Evolutionary conservation across 2,888 invertebrate species (phyloP).

Genomic region (Pollenia griseotomentosa): DNA sequence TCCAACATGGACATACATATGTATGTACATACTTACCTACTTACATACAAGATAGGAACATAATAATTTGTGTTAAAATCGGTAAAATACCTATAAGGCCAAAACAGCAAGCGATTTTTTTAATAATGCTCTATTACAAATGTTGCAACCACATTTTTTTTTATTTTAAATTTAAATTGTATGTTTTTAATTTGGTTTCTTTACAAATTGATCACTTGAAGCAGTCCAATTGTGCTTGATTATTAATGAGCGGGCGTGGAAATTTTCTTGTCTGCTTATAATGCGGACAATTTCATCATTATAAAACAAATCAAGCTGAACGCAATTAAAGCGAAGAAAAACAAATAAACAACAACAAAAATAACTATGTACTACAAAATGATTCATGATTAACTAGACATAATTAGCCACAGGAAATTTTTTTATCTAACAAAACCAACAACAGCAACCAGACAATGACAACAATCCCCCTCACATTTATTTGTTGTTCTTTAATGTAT

Average conservation of each 20-base stretch:
- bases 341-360: slow-evolving; percentile 65
- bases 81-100: too few species aligned
- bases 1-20: too few species aligned
- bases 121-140: slow-evolving; percentile 19
- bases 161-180: slow-evolving; percentile 66
- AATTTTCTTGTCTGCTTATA: slow-evolving; percentile 74
- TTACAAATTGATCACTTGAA: slow-evolving; percentile 72
- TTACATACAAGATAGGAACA: too few species aligned
- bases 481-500: neutral
- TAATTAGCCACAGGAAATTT: slow-evolving; percentile 76
- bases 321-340: slow-evolving; percentile 78
- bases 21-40: too few species aligned
- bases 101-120: too few species aligned
- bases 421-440: neutral
- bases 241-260: slow-evolving; percentile 71
- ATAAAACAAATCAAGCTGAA: slow-evolving; percentile 79
- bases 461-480: slow-evolving; percentile 72
- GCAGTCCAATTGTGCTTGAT: slow-evolving; percentile 56
- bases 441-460: slow-evolving; percentile 12
- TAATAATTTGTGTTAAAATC: too few species aligned
- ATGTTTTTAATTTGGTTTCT: slow-evolving; percentile 49
- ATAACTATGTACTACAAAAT: slow-evolving; percentile 57
- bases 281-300: slow-evolving; percentile 78
- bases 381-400: slow-evolving; percentile 66
- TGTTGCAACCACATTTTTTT: slow-evolving; percentile 26